Evolutionary conservation across 2,113 vertebrate species (phyloP).

Genomic region (Dipodomys spectabilis): DNA sequence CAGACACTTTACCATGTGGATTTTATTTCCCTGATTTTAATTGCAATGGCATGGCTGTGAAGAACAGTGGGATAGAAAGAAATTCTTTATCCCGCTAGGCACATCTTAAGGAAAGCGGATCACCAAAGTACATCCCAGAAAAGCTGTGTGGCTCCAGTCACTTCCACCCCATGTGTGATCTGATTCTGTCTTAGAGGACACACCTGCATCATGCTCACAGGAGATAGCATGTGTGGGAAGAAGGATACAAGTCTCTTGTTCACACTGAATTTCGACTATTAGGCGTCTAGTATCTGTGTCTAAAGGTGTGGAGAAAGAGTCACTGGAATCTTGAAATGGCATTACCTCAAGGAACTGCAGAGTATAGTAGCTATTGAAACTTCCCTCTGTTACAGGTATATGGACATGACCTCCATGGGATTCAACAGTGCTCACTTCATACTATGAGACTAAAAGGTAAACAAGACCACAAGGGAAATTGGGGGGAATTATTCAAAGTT

Average conservation of each 20-base stretch:
- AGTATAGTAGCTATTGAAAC: not conserved
- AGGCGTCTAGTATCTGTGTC: not conserved
- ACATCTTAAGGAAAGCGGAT: not conserved
- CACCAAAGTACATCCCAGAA: not conserved
- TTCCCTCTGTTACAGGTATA: not conserved
- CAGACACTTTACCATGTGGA: not conserved
- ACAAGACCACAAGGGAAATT: constrained; percentile 20
- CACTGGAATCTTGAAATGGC: not conserved
- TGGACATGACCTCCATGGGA: not conserved
- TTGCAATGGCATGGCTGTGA: not conserved
- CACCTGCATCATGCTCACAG: not conserved
- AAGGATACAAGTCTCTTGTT: not conserved
- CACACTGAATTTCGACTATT: not conserved
- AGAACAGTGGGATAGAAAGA: not conserved
- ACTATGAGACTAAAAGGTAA: not conserved
- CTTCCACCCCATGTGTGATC: too few relatives aligned
- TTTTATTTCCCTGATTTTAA: constrained; percentile 31
- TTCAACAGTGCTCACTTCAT: constrained; percentile 19
- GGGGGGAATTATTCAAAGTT: not conserved
- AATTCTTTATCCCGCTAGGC: not conserved
- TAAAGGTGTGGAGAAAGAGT: not conserved
- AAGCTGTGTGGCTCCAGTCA: not conserved
- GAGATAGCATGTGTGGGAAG: not conserved
- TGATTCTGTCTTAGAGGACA: not conserved
- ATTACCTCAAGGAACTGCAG: not conserved